Evolutionary conservation across 2,888 invertebrate species (phyloP), one percentile per base, ranked within the genome.

Genomic region (Plebejus argus): DNA sequence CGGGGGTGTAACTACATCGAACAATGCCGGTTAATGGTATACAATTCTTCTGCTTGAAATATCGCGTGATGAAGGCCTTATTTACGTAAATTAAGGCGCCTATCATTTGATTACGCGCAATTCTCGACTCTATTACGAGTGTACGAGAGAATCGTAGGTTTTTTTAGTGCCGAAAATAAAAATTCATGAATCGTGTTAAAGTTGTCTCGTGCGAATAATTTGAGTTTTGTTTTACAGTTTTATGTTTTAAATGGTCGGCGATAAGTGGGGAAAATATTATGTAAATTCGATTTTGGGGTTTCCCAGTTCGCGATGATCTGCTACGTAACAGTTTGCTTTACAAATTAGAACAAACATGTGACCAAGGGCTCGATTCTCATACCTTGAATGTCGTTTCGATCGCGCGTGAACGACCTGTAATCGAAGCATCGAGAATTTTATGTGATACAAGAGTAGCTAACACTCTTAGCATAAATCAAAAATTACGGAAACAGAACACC

Each of bases 21-120:
- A 79, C 78, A 76, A 79, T 79, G 72, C 53, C 23, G 70, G 66
- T 58, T 78, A 80, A 80, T 77, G 79, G 78, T 74, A 71, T 75
- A 74, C 78, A 76, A 78, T 80, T 79, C 79, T 72, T 79, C 78
- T 76, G 77, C 77, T 78, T 79, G 78, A 80, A 79, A 77, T 76
- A 76, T 77, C 71, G 79, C 76, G 80, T 81, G 80, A 83, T 82
- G 81, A 75, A 78, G 76, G 79, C 80, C 80, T 80, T 81, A 82
- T 83, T 83, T 80, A 79, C 79, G 80, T 77, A 78, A 79, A 78
- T 76, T 79, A 80, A 79, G 72, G 70, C 77, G 66, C 76, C 75
- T 79, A 78, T 58, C 72, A 33, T 75, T 70, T 78, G 76, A 78
- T 77, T 70, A 70, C 66, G 61, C 12, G 12, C 23, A 6, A 66